These are phyloP conservation scores for Agriopis aurantiaria DNA, from an alignment of 2,888 invertebrate species.

Conservation along the genomic window DNA sequence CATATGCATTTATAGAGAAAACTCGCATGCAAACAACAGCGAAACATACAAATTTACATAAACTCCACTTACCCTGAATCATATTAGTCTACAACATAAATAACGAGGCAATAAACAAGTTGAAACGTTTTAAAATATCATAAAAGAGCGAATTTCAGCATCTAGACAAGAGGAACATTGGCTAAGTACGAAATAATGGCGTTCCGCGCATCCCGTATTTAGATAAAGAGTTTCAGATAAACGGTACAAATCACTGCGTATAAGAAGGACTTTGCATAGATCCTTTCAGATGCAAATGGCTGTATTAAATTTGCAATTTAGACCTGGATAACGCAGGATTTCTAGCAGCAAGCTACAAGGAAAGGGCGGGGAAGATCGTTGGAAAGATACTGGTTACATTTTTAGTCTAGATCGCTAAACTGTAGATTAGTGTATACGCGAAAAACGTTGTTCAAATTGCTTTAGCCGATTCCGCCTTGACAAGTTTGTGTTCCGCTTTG, in stretches of 20 bases:
- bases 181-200: constrained; percentile 53
- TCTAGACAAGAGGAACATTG: constrained; percentile 56
- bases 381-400: neutral
- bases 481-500: neutral
- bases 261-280: constrained; percentile 75
- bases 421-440: neutral
- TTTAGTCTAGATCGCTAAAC: neutral
- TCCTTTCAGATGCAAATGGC: constrained; percentile 84
- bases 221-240: constrained; percentile 80
- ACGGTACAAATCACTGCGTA: constrained; percentile 79
- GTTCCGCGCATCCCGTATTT: constrained; percentile 71
- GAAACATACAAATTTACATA: constrained; percentile 30
- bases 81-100: constrained; percentile 41
- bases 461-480: neutral
- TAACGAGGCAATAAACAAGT: constrained; percentile 36
- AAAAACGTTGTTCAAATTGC: too few species aligned
- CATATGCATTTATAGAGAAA: neutral
- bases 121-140: constrained; percentile 35
- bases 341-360: constrained; percentile 53
- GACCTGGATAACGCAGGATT: constrained; percentile 71
- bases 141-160: constrained; percentile 49
- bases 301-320: constrained; percentile 85
- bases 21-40: neutral
- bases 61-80: constrained; percentile 40
- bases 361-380: constrained; percentile 17